phyloP scores from a whole-genome alignment of 2,888 invertebrate genomes.

The Antheraea assamensis region DNA sequence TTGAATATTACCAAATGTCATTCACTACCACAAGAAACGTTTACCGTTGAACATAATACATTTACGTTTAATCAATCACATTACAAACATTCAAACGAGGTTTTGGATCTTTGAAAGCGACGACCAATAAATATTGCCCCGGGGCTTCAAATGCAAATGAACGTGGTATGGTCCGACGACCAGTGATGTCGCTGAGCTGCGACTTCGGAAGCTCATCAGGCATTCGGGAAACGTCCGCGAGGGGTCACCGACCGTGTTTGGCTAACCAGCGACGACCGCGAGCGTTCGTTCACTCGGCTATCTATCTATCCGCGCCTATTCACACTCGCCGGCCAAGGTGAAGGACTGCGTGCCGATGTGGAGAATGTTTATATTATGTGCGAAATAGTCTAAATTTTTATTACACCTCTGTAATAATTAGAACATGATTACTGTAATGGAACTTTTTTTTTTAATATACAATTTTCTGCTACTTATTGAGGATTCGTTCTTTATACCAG shows the following conservation, averaged over 20 bases:
- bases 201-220: conserved; percentile 59
- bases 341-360: conserved; percentile 48
- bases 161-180: conserved; percentile 40
- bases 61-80: too few relatives aligned
- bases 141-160: conserved; percentile 34
- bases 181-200: conserved; percentile 31
- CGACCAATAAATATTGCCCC: conserved; percentile 8
- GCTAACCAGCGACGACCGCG: conserved; percentile 42
- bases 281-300: conserved; percentile 68
- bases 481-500: too few relatives aligned
- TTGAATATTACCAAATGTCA: too few relatives aligned
- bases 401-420: conserved; percentile 19
- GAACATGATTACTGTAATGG: neutral
- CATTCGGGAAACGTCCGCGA: conserved; percentile 54
- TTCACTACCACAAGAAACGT: too few relatives aligned
- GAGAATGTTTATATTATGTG: conserved; percentile 28
- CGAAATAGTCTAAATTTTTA: conserved; percentile 34
- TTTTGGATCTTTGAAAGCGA: neutral
- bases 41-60: too few relatives aligned
- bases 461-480: too few relatives aligned
- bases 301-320: conserved; percentile 50
- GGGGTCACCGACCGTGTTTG: conserved; percentile 74
- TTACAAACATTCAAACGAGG: neutral
- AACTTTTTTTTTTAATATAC: neutral
- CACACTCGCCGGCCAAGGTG: conserved; percentile 67